These are phyloP conservation scores for Coracias cyanogaster DNA, from an alignment of 2,797 vertebrate genomes.

Conservation along the genomic window DNA sequence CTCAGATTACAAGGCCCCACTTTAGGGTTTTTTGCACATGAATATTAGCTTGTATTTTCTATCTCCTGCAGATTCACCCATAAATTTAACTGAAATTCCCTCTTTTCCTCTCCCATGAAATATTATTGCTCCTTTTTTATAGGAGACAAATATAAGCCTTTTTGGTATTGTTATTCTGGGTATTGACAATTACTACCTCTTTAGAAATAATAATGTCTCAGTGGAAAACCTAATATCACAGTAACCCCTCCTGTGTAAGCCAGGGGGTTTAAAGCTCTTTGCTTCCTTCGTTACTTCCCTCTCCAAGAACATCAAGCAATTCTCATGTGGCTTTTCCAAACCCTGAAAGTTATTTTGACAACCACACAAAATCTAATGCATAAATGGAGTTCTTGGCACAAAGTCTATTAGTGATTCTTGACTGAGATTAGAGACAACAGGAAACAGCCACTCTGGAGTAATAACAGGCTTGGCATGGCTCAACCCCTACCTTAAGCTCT, in stretches of 20 bases:
- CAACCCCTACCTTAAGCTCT: neutral
- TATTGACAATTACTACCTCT: neutral
- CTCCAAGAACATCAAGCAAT: neutral
- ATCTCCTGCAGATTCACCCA: neutral
- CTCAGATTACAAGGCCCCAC: neutral
- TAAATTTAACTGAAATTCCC: neutral
- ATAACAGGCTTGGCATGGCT: neutral
- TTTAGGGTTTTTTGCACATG: neutral
- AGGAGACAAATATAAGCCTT: neutral
- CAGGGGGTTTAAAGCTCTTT: neutral
- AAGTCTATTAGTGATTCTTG: neutral
- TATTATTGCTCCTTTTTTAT: neutral
- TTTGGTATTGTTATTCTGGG: neutral
- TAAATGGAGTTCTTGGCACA: conserved; percentile 5
- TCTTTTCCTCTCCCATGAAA: neutral
- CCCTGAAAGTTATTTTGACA: neutral
- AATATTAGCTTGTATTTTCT: neutral
- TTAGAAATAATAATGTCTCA: neutral
- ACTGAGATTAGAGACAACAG: neutral
- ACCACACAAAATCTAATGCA: neutral
- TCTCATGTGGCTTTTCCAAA: neutral
- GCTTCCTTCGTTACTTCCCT: neutral
- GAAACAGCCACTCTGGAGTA: neutral
- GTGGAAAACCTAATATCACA: neutral
- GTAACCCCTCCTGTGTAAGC: neutral